Evolutionary conservation across 2,888 invertebrate genomes (phyloP).

Genomic region (Melipona bicolor): DNA sequence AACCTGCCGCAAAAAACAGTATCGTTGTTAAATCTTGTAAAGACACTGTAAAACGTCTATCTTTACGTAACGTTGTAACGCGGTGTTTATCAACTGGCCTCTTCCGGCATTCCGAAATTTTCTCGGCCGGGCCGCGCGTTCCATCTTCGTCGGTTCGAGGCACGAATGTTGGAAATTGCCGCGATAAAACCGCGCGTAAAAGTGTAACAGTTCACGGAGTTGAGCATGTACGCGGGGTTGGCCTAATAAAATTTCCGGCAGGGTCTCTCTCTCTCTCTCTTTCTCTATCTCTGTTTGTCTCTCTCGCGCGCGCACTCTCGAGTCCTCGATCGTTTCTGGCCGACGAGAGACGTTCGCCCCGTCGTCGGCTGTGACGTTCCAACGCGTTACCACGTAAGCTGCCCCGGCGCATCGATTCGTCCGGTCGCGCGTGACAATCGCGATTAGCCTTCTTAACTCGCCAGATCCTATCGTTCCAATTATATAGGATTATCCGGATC

Average conservation of each 20-base stretch:
- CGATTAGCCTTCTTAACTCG: slow-evolving; percentile 46
- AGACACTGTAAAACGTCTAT: background rate
- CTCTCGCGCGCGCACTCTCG: too few relatives aligned
- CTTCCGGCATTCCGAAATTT: slow-evolving; percentile 26
- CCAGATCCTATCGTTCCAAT: slow-evolving; percentile 52
- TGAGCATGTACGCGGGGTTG: slow-evolving; percentile 53
- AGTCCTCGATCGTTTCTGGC: slow-evolving; percentile 23
- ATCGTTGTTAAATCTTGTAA: slow-evolving; percentile 16
- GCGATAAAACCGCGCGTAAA: slow-evolving; percentile 72
- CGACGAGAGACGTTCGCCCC: background rate
- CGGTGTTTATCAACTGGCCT: slow-evolving; percentile 31
- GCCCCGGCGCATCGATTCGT: slow-evolving; percentile 40
- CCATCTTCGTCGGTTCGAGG: slow-evolving; percentile 33
- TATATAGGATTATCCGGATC: slow-evolving; percentile 56
- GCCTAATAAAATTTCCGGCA: slow-evolving; percentile 66
- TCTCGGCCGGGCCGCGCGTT: slow-evolving; percentile 24
- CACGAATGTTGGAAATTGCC: slow-evolving; percentile 58
- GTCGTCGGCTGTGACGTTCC: slow-evolving; percentile 1
- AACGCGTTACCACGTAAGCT: slow-evolving; percentile 4
- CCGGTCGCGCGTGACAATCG: slow-evolving; percentile 55
- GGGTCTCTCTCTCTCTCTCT: slow-evolving; percentile 29
- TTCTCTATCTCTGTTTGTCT: background rate
- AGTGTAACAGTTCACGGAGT: slow-evolving; percentile 72
- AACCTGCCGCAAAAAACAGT: background rate
- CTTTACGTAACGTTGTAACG: slow-evolving; percentile 1